Percentiles rank a stretch among this genome's conserved stretches.
Conservation (phyloP, 1,140 invertebrate genomes). For the Olivierus martensii region DNA sequence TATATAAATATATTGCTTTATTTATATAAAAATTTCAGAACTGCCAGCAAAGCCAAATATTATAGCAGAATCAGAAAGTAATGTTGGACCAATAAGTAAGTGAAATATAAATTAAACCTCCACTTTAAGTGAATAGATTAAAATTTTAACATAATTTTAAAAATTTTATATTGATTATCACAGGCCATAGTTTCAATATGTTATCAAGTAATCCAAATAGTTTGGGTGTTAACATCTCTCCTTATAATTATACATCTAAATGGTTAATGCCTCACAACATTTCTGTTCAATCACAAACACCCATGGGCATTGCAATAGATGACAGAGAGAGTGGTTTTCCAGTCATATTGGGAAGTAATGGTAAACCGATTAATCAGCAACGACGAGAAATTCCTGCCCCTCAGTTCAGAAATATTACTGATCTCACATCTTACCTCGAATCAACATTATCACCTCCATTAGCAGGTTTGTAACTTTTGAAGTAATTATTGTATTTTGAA, state of each 20-base stretch:
- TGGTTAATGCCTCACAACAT: slow-evolving; percentile 8
- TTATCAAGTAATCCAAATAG: not conserved
- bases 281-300: not conserved
- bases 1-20: too few species aligned
- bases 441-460: slow-evolving; percentile 13
- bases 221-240: slow-evolving; percentile 6
- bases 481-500: not conserved
- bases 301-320: too few species aligned
- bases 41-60: slow-evolving; percentile 16
- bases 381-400: too few species aligned
- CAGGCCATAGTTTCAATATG: not conserved
- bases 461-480: slow-evolving; percentile 3
- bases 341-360: too few species aligned
- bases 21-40: too few species aligned
- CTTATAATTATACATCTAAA: slow-evolving; percentile 10
- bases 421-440: slow-evolving; percentile 12
- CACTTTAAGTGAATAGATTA: too few species aligned
- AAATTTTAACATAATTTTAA: too few species aligned
- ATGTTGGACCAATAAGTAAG: not conserved
- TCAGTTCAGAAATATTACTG: not conserved
- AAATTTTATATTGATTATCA: too few species aligned
- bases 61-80: not conserved
- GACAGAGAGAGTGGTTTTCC: too few species aligned
- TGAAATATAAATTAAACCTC: not conserved
- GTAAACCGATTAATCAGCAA: too few species aligned